These are phyloP conservation scores for Zootoca vivipara DNA, from an alignment of 2,113 vertebrate species.

Conservation along the genomic window DNA sequence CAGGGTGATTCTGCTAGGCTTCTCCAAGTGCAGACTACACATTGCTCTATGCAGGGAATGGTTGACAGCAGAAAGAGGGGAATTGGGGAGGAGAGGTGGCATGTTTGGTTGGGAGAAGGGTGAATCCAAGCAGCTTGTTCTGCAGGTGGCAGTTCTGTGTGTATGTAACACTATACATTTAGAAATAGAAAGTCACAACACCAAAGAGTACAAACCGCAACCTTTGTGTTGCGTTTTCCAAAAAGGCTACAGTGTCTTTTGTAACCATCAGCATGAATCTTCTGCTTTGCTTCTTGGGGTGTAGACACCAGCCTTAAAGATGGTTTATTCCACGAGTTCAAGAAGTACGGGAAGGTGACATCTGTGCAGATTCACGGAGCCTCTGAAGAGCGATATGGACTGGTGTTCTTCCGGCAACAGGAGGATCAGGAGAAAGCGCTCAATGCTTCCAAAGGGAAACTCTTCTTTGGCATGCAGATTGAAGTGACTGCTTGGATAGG, in stretches of 20 bases:
- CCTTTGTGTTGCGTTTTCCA: neutral
- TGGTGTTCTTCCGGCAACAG: constrained; percentile 98
- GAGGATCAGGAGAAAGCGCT: constrained; percentile 98
- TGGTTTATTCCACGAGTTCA: constrained; percentile 99
- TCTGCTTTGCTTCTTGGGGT: constrained; percentile 33
- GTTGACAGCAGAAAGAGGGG: neutral
- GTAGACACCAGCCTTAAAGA: constrained; percentile 99
- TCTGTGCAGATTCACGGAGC: constrained; percentile 97
- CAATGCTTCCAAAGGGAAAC: constrained; percentile 95
- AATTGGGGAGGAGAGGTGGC: neutral
- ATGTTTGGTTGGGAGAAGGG: neutral
- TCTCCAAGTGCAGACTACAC: neutral
- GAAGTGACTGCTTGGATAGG: constrained; percentile 98
- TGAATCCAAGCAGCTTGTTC: neutral
- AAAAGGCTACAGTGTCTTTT: neutral
- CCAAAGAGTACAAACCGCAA: neutral
- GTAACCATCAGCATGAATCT: neutral
- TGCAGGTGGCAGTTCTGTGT: neutral
- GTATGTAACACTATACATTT: too few species aligned
- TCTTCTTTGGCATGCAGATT: constrained; percentile 99
- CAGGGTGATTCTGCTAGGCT: neutral
- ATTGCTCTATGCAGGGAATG: neutral
- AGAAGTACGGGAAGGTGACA: constrained; percentile 98
- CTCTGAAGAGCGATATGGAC: constrained; percentile 94
- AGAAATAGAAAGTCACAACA: neutral